phyloP scores from a whole-genome alignment of 2,797 vertebrate genomes.

The Coreius guichenoti region DNA sequence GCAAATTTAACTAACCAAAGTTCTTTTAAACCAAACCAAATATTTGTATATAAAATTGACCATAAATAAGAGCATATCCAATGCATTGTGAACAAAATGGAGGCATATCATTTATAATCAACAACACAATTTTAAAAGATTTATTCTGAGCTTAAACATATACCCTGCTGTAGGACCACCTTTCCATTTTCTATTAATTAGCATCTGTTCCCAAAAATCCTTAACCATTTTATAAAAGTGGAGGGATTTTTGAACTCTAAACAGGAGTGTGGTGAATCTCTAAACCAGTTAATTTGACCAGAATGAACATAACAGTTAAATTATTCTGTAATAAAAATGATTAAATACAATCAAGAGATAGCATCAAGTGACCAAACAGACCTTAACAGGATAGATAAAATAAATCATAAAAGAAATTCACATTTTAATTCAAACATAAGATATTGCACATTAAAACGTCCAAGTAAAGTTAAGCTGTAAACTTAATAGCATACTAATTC shows the following conservation, averaged over 20 bases:
- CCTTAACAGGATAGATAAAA: background rate
- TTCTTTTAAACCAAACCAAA: background rate
- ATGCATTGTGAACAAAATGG: background rate
- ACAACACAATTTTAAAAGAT: background rate
- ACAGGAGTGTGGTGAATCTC: background rate
- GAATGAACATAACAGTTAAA: background rate
- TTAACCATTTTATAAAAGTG: background rate
- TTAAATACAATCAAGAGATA: conserved; percentile 10
- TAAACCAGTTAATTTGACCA: background rate
- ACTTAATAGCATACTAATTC: background rate
- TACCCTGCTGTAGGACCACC: background rate
- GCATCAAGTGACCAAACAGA: background rate
- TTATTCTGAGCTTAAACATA: conserved; percentile 2
- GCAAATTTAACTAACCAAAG: background rate
- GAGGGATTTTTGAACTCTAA: background rate
- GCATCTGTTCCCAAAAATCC: background rate
- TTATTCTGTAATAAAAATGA: background rate
- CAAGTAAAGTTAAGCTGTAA: conserved; percentile 13
- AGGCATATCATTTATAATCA: background rate
- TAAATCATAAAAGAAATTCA: conserved; percentile 20
- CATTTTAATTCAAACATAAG: conserved; percentile 10
- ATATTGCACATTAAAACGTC: conserved; percentile 24
- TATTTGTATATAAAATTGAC: background rate
- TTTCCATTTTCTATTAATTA: background rate
- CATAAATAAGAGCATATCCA: background rate